Percentiles rank a stretch among this genome's conserved stretches.
These are phyloP conservation scores for Parazoanthus swiftii DNA, from an alignment of 92 coral and sea anemone genomes.

Conservation along the genomic window DNA sequence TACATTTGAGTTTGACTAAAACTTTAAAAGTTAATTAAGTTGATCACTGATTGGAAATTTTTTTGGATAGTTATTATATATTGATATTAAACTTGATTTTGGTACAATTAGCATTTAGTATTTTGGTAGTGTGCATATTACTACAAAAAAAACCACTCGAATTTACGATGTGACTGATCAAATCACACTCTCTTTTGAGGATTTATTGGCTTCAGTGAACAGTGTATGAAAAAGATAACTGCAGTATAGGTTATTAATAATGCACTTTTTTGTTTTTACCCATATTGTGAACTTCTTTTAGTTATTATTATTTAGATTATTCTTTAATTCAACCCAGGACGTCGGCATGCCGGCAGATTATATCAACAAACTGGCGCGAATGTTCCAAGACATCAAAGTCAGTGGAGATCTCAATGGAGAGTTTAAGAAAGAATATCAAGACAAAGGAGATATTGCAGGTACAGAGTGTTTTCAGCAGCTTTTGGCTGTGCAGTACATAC, in stretches of 20 bases:
- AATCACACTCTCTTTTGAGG: too few species aligned
- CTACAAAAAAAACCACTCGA: too few species aligned
- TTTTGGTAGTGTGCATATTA: too few species aligned
- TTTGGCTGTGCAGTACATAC: neutral
- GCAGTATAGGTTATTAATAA: neutral
- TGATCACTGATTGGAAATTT: too few species aligned
- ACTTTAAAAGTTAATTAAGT: too few species aligned
- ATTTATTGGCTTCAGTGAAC: neutral
- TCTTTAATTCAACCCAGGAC: conserved; percentile 57
- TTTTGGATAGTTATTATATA: too few species aligned
- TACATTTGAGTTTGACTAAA: too few species aligned
- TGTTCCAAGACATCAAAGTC: conserved; percentile 99
- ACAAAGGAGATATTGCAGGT: conserved; percentile 93
- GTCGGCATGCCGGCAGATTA: conserved; percentile 99
- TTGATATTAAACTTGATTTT: too few species aligned
- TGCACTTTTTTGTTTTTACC: neutral
- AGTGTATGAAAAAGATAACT: neutral
- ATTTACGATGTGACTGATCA: too few species aligned
- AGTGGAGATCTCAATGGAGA: conserved; percentile 93
- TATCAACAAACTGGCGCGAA: conserved; percentile 92
- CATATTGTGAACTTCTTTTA: neutral
- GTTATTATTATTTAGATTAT: too few species aligned
- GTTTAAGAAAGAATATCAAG: conserved; percentile 79
- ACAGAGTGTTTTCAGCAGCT: neutral
- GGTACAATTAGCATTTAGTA: too few species aligned